phyloP scores from a whole-genome alignment of 2,113 vertebrate genomes.

The Amblyornis subalaris region DNA sequence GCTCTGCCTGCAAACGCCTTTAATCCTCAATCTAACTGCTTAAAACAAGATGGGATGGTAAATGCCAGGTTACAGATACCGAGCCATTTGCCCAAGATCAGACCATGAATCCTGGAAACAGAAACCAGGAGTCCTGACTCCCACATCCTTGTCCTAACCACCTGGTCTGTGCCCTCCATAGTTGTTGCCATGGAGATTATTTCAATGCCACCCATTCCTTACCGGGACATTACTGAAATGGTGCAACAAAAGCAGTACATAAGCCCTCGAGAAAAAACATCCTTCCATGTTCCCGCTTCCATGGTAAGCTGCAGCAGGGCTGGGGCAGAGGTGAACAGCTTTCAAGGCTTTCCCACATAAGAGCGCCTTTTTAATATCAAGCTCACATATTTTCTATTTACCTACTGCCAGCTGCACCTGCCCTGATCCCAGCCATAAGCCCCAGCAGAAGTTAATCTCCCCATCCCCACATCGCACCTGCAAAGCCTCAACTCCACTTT shows the following conservation, averaged over 20 bases:
- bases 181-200: background rate
- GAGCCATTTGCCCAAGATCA: background rate
- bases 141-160: background rate
- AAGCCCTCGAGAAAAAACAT: background rate
- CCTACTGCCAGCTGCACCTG: conserved; percentile 20
- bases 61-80: background rate
- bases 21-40: background rate
- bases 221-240: background rate
- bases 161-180: background rate
- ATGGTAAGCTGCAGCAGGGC: background rate
- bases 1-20: background rate
- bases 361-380: conserved; percentile 43
- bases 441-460: conserved; percentile 14
- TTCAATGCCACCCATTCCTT: background rate
- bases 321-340: background rate
- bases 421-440: conserved; percentile 5
- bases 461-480: background rate
- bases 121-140: background rate
- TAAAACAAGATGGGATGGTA: background rate
- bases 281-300: background rate
- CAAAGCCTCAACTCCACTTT: conserved; percentile 36
- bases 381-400: conserved; percentile 49
- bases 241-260: background rate
- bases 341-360: background rate
- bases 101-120: background rate